Evolutionary conservation across 2,113 vertebrate species (phyloP), one percentile per base, ranked within the genome.

Genomic region (Cochlearius cochlearius): DNA sequence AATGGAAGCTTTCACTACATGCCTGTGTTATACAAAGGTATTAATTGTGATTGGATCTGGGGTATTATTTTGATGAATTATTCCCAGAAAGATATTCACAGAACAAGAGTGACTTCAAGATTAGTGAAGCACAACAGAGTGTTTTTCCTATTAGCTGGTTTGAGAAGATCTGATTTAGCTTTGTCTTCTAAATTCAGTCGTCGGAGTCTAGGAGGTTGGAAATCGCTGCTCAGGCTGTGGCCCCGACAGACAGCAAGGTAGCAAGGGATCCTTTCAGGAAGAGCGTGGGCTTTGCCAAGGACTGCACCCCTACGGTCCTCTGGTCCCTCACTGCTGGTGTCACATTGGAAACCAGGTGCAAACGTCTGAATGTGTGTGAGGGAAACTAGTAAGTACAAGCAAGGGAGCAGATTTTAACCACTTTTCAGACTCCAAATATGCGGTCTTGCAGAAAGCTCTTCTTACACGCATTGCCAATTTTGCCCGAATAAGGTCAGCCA

Each of bases 11-110:
- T 81, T 84, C 36, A 5, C 55, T 64, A 10, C 0, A 1, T 89
- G 41, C 59, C 39, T 49, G 39, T 36, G 34, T 86, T 92, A 38
- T 58, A 91, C 62, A 62, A 79, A 69, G 36, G 60, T 41, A 74
- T 86, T 94, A 86, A 77, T 92, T 88, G 68, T 83, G 67, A 67
- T 92, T 96, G 59, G 23, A 90, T 78, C 68, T 47, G 25, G 36
- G 38, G 52, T 67, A 32, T 92, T 88, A 52, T 86, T 93, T 77
- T 67, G 68, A 86, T 84, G 20, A 83, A 92, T 88, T 88, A 84
- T 94, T 94, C 39, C 32, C 68, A 56, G 68, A 36, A 86, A 75
- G 76, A 74, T 63, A 75, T 38, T 94, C 64, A 78, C 19, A 52
- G 86, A 89, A 78, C 38, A 53, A 49, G 52, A 86, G 36, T 30